phyloP scores from a whole-genome alignment of 2,797 vertebrate genomes.

The Gorsachius magnificus region DNA sequence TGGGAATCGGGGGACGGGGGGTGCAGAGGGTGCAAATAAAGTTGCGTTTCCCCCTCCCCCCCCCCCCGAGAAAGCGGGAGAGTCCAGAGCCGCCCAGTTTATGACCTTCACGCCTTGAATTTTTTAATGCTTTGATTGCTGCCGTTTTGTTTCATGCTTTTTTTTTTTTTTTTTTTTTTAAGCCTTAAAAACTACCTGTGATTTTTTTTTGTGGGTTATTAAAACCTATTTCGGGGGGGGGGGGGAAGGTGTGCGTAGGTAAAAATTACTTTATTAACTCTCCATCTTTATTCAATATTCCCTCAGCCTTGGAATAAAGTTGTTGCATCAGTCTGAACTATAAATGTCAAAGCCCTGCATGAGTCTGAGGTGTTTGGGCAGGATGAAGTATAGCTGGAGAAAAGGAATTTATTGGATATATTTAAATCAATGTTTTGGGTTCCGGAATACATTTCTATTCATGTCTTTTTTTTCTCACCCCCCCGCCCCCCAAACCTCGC shows the following conservation, averaged over 20 bases:
- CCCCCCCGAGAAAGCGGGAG: background rate
- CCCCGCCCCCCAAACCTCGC: background rate
- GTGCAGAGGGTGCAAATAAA: background rate
- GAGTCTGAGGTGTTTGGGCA: background rate
- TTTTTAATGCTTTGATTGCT: background rate
- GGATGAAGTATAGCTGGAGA: slow-evolving; percentile 17
- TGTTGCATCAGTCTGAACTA: slow-evolving; percentile 13
- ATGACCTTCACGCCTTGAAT: background rate
- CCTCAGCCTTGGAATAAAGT: slow-evolving; percentile 41
- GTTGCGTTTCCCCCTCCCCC: background rate
- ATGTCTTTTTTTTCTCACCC: background rate
- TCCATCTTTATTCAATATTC: slow-evolving; percentile 18
- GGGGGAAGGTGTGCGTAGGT: background rate
- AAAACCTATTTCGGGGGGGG: background rate
- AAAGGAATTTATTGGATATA: slow-evolving; percentile 21
- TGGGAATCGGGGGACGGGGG: background rate
- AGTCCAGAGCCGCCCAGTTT: background rate
- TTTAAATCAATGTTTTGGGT: slow-evolving; percentile 31
- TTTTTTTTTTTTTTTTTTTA: background rate
- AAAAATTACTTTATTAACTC: slow-evolving; percentile 42
- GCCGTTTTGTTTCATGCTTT: background rate
- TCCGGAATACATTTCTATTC: background rate
- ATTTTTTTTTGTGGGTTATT: too few relatives aligned
- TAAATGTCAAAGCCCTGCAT: slow-evolving; percentile 13
- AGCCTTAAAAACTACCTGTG: background rate